Base-by-base conservation (phyloP, 2,888 invertebrate genomes). In the Drosophila picticornis region DNA sequence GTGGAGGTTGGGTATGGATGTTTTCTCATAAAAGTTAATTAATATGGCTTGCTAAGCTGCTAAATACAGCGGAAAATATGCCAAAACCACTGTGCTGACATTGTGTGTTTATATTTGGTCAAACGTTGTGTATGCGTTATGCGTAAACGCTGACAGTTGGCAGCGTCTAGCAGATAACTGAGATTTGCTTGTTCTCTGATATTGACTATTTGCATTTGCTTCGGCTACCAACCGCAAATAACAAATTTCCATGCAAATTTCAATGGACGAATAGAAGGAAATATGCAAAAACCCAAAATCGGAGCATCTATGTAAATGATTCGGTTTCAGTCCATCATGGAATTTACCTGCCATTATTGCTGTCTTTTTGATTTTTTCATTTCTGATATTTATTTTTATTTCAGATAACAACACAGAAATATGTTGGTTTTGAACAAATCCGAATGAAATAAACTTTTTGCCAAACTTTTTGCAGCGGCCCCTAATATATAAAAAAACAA, bases 11-110 rank as follows among this genome's bases (percentile, higher is more conserved):
- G 38, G 58, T 61, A 56, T 58, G 55, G 38, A 19, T 58, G 27
- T 22, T 29, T 64, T 75, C 81, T 79, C 85, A 89, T 87, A 89
- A 86, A 86, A 89, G 89, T 89, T 86, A 86, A 86, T 86, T 86
- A 86, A 86, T 86, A 89, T 79, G 83, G 72, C 60, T 76, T 78
- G 80, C 76, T 80, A 78, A 80, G 76, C 82, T 87, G 89, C 76
- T 85, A 85, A 85, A 84, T 87, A 84, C 78, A 77, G 75, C 80
- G 63, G 29, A 77, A 72, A 80, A 88, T 83, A 73, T 81, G 77
- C 67, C 71, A 71, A 60, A 40, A 60, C 69, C 16, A 46, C 46
- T 62, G 40, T 36, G 16, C 66, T 77, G 68, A 76, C 80, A 76
- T 84, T 77, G 78, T 78, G 61, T 73, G 59, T 67, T 52, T 65